A percentile compares a stretch with the other conserved stretches of the same genome.
Evolutionary conservation across 2,888 invertebrate species (phyloP).

Genomic region (Drosophila dives): DNA sequence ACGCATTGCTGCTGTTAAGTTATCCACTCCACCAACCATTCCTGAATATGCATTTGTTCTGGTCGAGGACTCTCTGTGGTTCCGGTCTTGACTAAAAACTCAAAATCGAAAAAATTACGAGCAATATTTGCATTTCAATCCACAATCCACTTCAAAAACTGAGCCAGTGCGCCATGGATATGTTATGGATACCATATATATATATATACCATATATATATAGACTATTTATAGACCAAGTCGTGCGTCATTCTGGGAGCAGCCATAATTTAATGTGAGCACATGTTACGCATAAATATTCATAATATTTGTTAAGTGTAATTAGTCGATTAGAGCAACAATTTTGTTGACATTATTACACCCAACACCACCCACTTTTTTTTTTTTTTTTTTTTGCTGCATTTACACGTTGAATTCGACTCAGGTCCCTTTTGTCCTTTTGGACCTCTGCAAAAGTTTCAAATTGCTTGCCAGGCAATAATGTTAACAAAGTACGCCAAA

Average conservation of each 20-base stretch:
- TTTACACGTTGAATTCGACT: conserved; percentile 58
- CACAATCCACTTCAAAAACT: not conserved
- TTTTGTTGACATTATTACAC: not conserved
- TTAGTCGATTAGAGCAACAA: not conserved
- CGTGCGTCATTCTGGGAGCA: not conserved
- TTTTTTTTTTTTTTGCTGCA: not conserved
- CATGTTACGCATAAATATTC: not conserved
- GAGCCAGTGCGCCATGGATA: not conserved
- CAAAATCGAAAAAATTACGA: not conserved
- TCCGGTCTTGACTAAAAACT: conserved; percentile 16
- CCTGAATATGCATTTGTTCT: conserved; percentile 39
- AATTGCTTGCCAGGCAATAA: conserved; percentile 60
- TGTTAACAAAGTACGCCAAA: conserved; percentile 23
- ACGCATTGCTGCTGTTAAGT: conserved; percentile 51
- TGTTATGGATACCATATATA: too few species aligned
- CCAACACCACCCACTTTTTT: not conserved
- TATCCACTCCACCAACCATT: not conserved
- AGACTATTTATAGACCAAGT: not conserved
- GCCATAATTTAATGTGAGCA: not conserved
- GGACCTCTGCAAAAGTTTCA: conserved; percentile 56
- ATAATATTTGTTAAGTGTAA: not conserved
- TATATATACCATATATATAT: not conserved
- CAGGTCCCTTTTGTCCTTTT: conserved; percentile 47
- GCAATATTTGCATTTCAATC: not conserved
- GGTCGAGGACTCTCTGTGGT: conserved; percentile 5